A percentile compares a stretch with the other conserved stretches of the same genome.
These are phyloP conservation scores for Ptilodon capucinus DNA, from an alignment of 2,888 invertebrate genomes.

Conservation along the genomic window DNA sequence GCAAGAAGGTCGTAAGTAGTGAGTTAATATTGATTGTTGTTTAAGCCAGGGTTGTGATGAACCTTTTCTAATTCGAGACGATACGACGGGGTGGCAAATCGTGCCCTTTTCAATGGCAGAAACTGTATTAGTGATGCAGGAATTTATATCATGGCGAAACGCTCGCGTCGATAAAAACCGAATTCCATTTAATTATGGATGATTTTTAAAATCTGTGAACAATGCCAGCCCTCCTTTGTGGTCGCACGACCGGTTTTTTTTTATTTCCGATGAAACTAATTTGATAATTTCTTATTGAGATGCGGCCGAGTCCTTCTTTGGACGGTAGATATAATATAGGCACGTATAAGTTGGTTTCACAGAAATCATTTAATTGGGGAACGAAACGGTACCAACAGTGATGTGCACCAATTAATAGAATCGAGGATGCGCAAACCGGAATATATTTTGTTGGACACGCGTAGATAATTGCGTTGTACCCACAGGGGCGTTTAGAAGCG, in stretches of 20 bases:
- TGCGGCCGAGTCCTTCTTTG: constrained; percentile 42
- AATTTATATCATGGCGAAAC: constrained; percentile 77
- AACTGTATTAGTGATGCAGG: constrained; percentile 56
- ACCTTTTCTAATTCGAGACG: constrained; percentile 55
- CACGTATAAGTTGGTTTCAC: constrained; percentile 27
- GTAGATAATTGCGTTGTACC: constrained; percentile 14
- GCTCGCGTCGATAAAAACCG: constrained; percentile 60
- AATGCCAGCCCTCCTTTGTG: constrained; percentile 76
- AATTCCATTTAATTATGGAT: constrained; percentile 82
- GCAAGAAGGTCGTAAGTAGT: constrained; percentile 56
- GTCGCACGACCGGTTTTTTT: constrained; percentile 58
- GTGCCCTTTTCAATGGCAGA: constrained; percentile 58
- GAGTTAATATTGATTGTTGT: constrained; percentile 47
- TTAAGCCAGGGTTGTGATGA: constrained; percentile 28
- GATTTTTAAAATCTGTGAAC: constrained; percentile 82
- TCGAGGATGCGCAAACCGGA: constrained; percentile 43
- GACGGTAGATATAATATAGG: constrained; percentile 35
- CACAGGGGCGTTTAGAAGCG: too few relatives aligned
- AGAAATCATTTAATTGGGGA: constrained; percentile 41
- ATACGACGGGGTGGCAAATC: constrained; percentile 70
- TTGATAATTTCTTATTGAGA: constrained; percentile 78
- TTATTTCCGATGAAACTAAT: constrained; percentile 70
- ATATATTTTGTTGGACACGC: constrained; percentile 29
- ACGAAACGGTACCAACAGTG: constrained; percentile 31
- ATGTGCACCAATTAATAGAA: constrained; percentile 41